A percentile compares a stretch with the other conserved stretches of the same genome.
These are phyloP conservation scores for Aphaenogaster rudis DNA, from an alignment of 1,140 invertebrate genomes.

Conservation along the genomic window DNA sequence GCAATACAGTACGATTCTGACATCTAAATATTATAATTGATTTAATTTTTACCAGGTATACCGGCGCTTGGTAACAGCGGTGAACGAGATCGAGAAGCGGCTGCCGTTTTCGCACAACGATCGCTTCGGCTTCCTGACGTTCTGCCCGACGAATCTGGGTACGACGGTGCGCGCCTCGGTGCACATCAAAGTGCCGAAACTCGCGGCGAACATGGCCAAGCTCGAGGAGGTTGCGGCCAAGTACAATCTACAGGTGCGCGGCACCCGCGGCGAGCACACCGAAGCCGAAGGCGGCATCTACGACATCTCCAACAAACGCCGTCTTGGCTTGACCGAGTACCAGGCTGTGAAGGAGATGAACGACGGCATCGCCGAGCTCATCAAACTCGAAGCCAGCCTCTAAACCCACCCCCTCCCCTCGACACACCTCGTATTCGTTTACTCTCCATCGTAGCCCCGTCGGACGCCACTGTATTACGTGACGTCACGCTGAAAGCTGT, in stretches of 20 bases:
- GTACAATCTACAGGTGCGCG: constrained; percentile 97
- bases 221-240: constrained; percentile 97
- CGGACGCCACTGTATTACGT: constrained; percentile 36
- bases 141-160: constrained; percentile 99
- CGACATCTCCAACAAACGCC: constrained; percentile 97
- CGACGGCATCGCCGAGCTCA: constrained; percentile 96
- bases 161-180: constrained; percentile 99
- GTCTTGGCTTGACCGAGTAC: constrained; percentile 95
- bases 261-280: constrained; percentile 97
- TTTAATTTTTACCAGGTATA: constrained; percentile 90
- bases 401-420: constrained; percentile 83
- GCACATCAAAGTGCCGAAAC: constrained; percentile 98
- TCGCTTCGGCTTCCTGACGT: constrained; percentile 98
- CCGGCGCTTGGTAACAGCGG: constrained; percentile 95
- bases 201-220: constrained; percentile 95
- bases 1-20: background rate
- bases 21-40: background rate
- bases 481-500: constrained; percentile 47
- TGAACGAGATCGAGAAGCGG: constrained; percentile 97
- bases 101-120: constrained; percentile 97
- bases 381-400: constrained; percentile 95
- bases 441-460: constrained; percentile 45
- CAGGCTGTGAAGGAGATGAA: constrained; percentile 97
- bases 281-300: constrained; percentile 97
- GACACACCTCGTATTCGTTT: constrained; percentile 51